Conservation (phyloP, 2,113 vertebrate genomes). For the Bubo blakistoni region DNA sequence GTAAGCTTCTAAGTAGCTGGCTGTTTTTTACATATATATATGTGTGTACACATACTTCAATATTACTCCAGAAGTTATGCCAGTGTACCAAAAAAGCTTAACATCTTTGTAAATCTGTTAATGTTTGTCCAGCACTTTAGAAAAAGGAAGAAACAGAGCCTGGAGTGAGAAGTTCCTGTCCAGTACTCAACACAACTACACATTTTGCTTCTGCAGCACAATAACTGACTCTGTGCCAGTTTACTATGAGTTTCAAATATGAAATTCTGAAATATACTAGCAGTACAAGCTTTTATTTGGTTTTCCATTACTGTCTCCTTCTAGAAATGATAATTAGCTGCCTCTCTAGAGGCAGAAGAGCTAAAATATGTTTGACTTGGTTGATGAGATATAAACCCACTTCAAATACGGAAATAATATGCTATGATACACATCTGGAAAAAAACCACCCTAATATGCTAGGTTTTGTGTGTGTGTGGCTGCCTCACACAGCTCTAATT, state of each 20-base stretch:
- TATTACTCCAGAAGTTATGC: background rate
- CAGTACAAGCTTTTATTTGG: background rate
- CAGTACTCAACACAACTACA: background rate
- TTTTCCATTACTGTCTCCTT: background rate
- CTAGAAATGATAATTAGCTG: background rate
- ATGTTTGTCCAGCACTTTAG: background rate
- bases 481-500: background rate
- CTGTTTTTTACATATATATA: background rate
- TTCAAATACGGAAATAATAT: background rate
- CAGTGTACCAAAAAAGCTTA: background rate
- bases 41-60: background rate
- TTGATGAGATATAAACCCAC: background rate
- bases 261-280: background rate
- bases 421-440: background rate
- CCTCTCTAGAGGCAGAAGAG: background rate
- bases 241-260: background rate
- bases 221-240: background rate
- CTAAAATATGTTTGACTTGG: background rate
- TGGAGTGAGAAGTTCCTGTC: background rate
- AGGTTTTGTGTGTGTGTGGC: rapidly evolving
- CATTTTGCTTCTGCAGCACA: background rate
- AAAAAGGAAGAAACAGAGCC: background rate
- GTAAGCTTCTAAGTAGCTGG: background rate
- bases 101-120: background rate
- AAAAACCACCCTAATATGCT: background rate